A percentile compares a stretch with the other conserved stretches of the same genome.
Evolutionary conservation across 2,113 vertebrate genomes (phyloP).

Genomic region (Eurypyga helias): DNA sequence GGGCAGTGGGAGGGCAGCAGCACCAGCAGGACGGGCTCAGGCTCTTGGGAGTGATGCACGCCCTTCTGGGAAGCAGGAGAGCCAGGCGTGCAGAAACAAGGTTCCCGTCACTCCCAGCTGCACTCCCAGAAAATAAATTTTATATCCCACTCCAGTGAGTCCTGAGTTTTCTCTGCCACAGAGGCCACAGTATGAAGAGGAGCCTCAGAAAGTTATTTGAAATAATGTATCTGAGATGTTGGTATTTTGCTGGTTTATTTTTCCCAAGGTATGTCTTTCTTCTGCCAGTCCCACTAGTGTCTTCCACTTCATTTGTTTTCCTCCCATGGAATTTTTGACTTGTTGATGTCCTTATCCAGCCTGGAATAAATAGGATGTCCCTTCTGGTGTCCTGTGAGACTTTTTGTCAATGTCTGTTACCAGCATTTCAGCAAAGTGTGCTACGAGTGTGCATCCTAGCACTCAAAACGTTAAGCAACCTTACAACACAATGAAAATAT

Average conservation of each 20-base stretch:
- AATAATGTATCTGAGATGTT: background rate
- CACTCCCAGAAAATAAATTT: background rate
- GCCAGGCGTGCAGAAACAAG: background rate
- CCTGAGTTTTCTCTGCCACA: background rate
- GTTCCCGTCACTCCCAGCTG: background rate
- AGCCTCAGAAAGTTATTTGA: background rate
- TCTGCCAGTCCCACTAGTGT: background rate
- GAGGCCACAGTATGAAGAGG: background rate
- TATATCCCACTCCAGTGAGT: background rate
- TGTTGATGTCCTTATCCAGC: background rate
- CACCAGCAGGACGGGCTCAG: background rate
- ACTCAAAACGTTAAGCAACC: background rate
- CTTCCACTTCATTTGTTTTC: background rate
- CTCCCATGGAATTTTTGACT: background rate
- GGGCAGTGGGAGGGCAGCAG: background rate
- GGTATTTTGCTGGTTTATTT: background rate
- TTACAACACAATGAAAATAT: background rate
- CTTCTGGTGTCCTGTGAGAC: background rate
- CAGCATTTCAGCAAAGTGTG: background rate
- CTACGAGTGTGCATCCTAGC: background rate
- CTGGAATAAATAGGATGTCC: background rate
- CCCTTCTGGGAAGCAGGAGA: background rate
- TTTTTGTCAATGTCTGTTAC: background rate
- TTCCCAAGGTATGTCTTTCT: background rate
- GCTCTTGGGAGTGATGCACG: rapidly evolving